Conservation (phyloP, 2,797 vertebrate genomes). For the Characodon lateralis region DNA sequence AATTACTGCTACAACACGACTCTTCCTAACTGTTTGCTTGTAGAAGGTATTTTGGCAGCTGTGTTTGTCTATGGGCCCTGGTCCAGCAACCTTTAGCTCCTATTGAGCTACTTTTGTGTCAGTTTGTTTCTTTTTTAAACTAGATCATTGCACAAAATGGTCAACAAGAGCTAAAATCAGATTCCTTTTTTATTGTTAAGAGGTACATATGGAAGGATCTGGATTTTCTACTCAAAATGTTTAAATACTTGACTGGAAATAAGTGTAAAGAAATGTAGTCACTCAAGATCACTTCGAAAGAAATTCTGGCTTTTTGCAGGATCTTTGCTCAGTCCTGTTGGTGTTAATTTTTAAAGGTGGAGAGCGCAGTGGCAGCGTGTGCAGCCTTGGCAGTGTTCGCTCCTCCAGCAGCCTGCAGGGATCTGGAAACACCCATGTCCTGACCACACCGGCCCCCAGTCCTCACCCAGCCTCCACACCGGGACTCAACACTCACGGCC, state of each 20-base stretch:
- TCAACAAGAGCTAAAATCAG: too few species aligned
- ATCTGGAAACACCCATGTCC: conserved; percentile 75
- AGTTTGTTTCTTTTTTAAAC: too few species aligned
- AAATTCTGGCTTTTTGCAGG: neutral
- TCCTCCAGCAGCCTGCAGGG: conserved; percentile 82
- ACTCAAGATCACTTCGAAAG: neutral
- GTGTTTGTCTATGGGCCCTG: too few species aligned
- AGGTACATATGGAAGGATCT: neutral
- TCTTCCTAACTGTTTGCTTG: too few species aligned
- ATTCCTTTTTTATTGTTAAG: too few species aligned
- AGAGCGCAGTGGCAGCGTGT: conserved; percentile 88
- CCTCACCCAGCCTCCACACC: conserved; percentile 69
- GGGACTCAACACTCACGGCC: conserved; percentile 81
- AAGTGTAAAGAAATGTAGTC: neutral
- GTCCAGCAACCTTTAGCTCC: too few species aligned
- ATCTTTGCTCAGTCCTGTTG: neutral
- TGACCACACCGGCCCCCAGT: conserved; percentile 74
- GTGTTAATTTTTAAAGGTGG: conserved; percentile 71
- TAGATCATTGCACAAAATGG: too few species aligned
- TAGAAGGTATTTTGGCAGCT: too few species aligned
- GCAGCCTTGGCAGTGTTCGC: conserved; percentile 86
- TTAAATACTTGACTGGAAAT: neutral
- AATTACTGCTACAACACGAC: too few species aligned
- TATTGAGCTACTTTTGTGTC: too few species aligned
- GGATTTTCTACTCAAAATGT: neutral